Evolutionary conservation across 2,113 vertebrate genomes (phyloP).

Genomic region (Promerops cafer): DNA sequence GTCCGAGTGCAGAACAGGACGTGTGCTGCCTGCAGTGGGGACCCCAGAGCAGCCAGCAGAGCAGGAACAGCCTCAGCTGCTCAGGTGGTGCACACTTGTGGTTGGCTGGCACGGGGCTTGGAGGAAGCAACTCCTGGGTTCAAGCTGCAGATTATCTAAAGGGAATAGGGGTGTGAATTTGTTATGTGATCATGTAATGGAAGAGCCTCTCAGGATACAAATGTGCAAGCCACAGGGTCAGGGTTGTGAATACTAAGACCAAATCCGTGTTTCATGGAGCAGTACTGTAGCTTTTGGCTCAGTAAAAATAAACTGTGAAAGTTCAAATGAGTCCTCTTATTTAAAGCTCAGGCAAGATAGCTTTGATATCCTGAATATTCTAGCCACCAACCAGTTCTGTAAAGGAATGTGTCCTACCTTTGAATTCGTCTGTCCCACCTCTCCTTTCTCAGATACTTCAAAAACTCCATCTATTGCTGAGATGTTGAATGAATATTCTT

Average conservation of each 20-base stretch:
- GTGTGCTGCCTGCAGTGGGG: background rate
- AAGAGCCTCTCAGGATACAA: background rate
- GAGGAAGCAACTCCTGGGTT: background rate
- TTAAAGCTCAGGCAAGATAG: background rate
- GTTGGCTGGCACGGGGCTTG: background rate
- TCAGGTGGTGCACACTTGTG: background rate
- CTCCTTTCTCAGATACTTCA: background rate
- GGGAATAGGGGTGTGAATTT: constrained; percentile 6
- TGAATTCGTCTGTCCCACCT: background rate
- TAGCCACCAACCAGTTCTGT: background rate
- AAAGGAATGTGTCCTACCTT: background rate
- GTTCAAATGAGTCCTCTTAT: background rate
- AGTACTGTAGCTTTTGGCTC: background rate
- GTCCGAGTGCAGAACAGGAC: background rate
- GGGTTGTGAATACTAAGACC: background rate
- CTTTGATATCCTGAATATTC: background rate
- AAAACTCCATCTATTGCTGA: background rate
- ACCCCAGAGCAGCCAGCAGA: background rate
- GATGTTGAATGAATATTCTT: background rate
- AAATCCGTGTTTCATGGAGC: background rate
- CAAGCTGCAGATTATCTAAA: background rate
- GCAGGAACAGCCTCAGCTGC: background rate
- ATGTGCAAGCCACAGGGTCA: background rate
- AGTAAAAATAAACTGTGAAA: background rate
- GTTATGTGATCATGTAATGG: background rate